Base-by-base conservation (phyloP, 2,888 invertebrate species). In the Synergus itoensis region DNA sequence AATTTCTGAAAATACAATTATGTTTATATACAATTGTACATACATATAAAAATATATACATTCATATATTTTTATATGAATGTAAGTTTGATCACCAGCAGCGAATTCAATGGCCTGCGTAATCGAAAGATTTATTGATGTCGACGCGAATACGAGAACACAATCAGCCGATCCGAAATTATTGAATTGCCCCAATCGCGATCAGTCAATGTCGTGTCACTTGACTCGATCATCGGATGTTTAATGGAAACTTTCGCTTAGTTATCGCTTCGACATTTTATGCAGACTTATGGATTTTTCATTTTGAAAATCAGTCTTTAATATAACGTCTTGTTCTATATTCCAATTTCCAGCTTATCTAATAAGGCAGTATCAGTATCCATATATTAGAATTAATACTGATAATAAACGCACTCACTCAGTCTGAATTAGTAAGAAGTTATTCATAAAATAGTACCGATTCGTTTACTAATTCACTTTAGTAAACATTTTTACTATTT, bases 131-230 rank as follows among this genome's bases (percentile, higher is more conserved):
- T 73, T 53, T 73, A 73, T 48, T 73, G 73, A 28, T 28, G 28
- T 53, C 53, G 53, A 48, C n/a, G 36, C 40, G n/a, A 73, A 73
- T 28, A n/a, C 53, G 41, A 67, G 43, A 73, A 73, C 36, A 73
- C 73, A 73, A 53, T 73, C 73, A 36, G 11, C 16, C 28, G 73
- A 73, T 73, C n/a, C 53, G 11, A 73, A 73, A 53, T 53, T 53
- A 73, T 73, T 73, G 36, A 73, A 73, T 73, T 53, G 73, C n/a
- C n/a, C 73, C 73, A 73, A 73, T 73, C 53, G 73, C 36, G n/a
- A 73, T 28, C 28, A 28, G 73, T 73, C 73, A 73, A 73, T 73
- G 73, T 73, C 73, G 53, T 73, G 73, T 73, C 73, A 73, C 73
- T 73, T 73, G 48, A 73, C 73, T 73, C 48, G 69, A 28, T 69